A percentile compares a stretch with the other conserved stretches of the same genome.
phyloP scores from a whole-genome alignment of 2,797 vertebrate genomes.

The Sebastes matsubarae region DNA sequence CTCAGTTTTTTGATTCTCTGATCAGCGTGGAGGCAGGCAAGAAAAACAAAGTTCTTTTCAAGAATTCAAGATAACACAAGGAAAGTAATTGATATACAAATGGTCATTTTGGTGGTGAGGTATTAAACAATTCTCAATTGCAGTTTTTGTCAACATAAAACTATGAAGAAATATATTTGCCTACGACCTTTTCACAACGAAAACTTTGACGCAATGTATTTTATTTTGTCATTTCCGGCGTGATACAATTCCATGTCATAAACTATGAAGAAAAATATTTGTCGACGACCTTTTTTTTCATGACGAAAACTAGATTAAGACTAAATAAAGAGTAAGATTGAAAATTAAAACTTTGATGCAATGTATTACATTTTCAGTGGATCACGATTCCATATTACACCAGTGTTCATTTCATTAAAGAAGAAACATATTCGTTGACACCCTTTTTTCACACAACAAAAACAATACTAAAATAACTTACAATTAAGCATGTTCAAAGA shows the following conservation, averaged over 20 bases:
- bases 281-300: neutral
- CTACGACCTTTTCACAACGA: neutral
- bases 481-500: no score
- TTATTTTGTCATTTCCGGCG: no score
- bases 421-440: neutral
- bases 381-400: rapidly evolving
- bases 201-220: neutral
- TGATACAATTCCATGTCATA: neutral
- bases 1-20: neutral
- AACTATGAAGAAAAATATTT: neutral
- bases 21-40: no score
- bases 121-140: no score
- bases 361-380: neutral
- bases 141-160: no score
- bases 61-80: no score
- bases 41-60: no score
- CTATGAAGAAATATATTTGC: neutral
- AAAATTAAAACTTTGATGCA: neutral
- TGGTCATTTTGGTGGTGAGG: no score
- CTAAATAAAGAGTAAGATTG: neutral
- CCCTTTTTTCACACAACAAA: neutral
- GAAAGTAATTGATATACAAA: no score
- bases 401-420: rapidly evolving
- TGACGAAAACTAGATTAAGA: neutral
- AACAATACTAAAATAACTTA: no score